Percentiles rank a stretch among this genome's conserved stretches.
Conservation (phyloP, 2,797 vertebrate species). For the Balearica regulorum region DNA sequence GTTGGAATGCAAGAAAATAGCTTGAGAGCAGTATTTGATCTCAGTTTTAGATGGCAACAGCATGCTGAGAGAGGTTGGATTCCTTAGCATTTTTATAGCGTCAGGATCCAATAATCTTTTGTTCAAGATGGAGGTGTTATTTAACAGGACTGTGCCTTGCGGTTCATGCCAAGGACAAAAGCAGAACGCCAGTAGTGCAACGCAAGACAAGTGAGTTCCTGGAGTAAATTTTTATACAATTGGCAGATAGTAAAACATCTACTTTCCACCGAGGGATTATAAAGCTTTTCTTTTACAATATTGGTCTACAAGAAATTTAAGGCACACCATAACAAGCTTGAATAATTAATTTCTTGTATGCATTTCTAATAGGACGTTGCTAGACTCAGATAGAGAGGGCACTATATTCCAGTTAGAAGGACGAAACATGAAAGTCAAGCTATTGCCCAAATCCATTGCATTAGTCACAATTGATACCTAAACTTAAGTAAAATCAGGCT, state of each 20-base stretch:
- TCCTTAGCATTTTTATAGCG: neutral
- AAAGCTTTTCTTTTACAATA: neutral
- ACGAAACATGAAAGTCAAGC: neutral
- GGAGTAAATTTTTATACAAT: neutral
- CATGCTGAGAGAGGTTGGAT: neutral
- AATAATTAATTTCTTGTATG: neutral
- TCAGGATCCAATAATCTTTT: neutral
- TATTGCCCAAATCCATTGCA: neutral
- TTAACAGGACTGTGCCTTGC: neutral
- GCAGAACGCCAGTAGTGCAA: neutral
- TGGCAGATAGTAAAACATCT: neutral
- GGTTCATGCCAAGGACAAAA: neutral
- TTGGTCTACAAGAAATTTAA: neutral
- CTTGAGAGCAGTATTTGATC: neutral
- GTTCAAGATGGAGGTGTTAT: neutral
- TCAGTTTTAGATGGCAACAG: neutral
- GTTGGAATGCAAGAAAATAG: neutral
- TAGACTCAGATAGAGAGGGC: neutral
- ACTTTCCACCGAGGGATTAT: neutral
- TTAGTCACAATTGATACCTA: neutral
- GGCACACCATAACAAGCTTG: neutral
- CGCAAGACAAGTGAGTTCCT: neutral
- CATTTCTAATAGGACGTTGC: neutral
- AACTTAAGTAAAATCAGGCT: neutral
- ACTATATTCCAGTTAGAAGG: neutral